A percentile compares a stretch with the other conserved stretches of the same genome.
Conservation (phyloP, 2,113 vertebrate species). For the Cnemophilus loriae region DNA sequence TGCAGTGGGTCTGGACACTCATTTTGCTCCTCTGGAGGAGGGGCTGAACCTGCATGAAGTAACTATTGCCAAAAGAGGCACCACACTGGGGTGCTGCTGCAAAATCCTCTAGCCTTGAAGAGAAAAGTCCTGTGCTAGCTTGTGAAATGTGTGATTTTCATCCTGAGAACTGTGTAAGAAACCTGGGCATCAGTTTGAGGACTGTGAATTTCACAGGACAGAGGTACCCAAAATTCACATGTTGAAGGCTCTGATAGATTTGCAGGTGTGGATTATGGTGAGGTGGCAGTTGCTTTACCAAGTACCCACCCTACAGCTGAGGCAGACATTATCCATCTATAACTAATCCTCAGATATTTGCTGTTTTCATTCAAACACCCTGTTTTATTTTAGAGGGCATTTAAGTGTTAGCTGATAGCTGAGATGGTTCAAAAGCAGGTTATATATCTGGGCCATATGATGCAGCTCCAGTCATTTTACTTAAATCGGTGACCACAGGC, state of each 20-base stretch:
- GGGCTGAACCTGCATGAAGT: accelerated
- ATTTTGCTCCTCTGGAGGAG: neutral
- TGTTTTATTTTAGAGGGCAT: neutral
- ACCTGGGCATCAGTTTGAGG: too few species aligned
- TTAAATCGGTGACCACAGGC: neutral
- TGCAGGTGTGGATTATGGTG: neutral
- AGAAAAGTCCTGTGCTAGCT: too few species aligned
- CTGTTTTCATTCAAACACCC: neutral
- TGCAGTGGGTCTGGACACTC: neutral
- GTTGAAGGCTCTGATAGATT: neutral
- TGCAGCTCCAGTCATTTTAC: neutral
- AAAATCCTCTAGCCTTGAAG: accelerated
- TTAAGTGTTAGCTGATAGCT: neutral
- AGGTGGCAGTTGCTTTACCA: neutral
- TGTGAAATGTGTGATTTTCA: neutral
- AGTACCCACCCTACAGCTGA: neutral
- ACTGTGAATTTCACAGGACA: neutral
- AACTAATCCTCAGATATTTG: neutral
- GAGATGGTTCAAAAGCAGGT: neutral
- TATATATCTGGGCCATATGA: accelerated
- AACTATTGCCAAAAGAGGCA: accelerated
- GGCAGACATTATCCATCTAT: neutral
- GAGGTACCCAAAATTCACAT: accelerated
- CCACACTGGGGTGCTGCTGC: accelerated
- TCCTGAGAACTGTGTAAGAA: accelerated